Conservation (phyloP, 2,113 vertebrate species). For the Loxodonta africana region DNA sequence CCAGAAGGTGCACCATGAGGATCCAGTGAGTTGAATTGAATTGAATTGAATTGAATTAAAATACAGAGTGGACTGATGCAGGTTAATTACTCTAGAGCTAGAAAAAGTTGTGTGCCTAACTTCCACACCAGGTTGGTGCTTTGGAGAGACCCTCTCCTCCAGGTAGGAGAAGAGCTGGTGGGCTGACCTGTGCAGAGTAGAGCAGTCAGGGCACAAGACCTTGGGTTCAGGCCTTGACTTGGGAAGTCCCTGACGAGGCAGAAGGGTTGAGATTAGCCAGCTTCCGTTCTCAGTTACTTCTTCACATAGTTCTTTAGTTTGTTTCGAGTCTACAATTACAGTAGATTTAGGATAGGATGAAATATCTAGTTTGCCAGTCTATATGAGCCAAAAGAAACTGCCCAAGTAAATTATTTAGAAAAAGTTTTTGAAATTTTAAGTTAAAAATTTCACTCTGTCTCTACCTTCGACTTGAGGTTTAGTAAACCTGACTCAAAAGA, state of each 20-base stretch:
- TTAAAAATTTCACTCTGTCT: neutral
- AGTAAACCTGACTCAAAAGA: neutral
- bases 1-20: too few relatives aligned
- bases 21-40: neutral
- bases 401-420: neutral
- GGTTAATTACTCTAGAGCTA: neutral
- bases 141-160: rapidly evolving
- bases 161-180: neutral
- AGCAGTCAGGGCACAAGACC: rapidly evolving
- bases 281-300: neutral
- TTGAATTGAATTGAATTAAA: neutral
- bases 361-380: neutral
- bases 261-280: neutral
- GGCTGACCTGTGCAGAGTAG: neutral
- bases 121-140: neutral
- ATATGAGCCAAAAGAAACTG: neutral
- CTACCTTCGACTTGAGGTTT: neutral
- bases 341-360: neutral
- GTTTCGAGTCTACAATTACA: neutral
- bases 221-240: neutral
- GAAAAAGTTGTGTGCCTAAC: neutral
- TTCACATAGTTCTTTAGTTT: neutral
- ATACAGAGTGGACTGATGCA: neutral
- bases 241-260: neutral
- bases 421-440: neutral